These are phyloP conservation scores for Columbina picui DNA, from an alignment of 2,113 vertebrate species.

Conservation along the genomic window DNA sequence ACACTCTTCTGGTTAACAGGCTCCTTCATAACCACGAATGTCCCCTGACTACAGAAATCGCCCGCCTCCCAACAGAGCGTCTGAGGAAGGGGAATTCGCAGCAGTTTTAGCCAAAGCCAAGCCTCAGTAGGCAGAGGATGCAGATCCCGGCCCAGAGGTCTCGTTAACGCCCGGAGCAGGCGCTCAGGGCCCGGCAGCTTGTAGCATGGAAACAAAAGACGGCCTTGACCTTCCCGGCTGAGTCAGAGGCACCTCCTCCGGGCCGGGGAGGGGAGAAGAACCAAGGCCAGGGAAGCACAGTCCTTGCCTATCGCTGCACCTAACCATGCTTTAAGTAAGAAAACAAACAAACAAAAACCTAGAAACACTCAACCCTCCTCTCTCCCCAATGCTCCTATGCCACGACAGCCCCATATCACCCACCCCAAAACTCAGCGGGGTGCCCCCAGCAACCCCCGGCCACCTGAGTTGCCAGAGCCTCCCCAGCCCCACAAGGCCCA, in stretches of 20 bases:
- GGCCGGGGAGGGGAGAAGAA: accelerated
- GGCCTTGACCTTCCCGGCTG: neutral
- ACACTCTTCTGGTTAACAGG: neutral
- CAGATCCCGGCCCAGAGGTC: neutral
- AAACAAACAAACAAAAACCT: neutral
- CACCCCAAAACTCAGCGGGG: neutral
- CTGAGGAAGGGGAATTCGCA: neutral
- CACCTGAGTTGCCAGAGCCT: too few relatives aligned
- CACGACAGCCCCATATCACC: neutral
- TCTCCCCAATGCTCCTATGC: accelerated
- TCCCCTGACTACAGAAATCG: too few relatives aligned
- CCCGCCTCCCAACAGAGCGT: too few relatives aligned
- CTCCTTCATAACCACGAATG: neutral
- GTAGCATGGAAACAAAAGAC: accelerated
- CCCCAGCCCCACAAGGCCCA: neutral
- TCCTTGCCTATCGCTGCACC: neutral
- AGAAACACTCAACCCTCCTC: accelerated
- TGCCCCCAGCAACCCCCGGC: neutral
- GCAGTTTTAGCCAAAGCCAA: neutral
- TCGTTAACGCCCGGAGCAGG: accelerated
- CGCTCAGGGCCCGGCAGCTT: too few relatives aligned
- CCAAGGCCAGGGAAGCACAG: neutral
- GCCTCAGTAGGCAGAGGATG: neutral
- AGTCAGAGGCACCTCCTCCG: neutral
- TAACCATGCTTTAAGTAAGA: accelerated